These are phyloP conservation scores for Acronicta leporina DNA, from an alignment of 2,888 invertebrate genomes.

Conservation along the genomic window DNA sequence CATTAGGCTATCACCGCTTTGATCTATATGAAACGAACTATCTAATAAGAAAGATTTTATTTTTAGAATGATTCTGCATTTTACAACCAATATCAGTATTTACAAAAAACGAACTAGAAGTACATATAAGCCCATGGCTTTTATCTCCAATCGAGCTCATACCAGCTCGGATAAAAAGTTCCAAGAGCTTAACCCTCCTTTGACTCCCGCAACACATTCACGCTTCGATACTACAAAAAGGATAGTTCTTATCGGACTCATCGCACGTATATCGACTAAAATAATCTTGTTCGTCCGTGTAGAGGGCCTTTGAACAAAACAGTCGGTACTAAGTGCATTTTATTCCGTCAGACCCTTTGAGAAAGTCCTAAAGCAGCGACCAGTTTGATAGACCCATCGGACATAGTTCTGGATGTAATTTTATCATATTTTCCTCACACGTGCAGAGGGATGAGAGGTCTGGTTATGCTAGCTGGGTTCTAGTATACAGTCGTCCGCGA, in stretches of 20 bases:
- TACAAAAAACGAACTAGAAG: not conserved
- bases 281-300: conserved; percentile 73
- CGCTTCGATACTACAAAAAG: conserved; percentile 26
- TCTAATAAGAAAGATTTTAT: no score
- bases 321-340: conserved; percentile 79
- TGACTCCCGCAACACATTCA: conserved; percentile 16
- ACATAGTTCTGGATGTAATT: conserved; percentile 13
- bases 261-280: conserved; percentile 65
- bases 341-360: conserved; percentile 76
- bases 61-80: no score
- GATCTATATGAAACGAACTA: no score
- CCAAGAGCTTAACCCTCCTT: conserved; percentile 14
- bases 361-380: conserved; percentile 58
- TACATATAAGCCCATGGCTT: not conserved
- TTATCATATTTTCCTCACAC: conserved; percentile 36
- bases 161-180: conserved; percentile 12
- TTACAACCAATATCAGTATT: not conserved
- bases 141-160: conserved; percentile 11
- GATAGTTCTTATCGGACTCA: conserved; percentile 53
- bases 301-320: conserved; percentile 74
- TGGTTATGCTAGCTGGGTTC: conserved; percentile 49
- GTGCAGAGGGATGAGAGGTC: conserved; percentile 42
- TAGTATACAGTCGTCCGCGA: conserved; percentile 65
- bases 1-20: no score
- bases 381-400: conserved; percentile 55